Conservation (phyloP, 2,113 vertebrate species). For the Muntiacus muntjak region DNA sequence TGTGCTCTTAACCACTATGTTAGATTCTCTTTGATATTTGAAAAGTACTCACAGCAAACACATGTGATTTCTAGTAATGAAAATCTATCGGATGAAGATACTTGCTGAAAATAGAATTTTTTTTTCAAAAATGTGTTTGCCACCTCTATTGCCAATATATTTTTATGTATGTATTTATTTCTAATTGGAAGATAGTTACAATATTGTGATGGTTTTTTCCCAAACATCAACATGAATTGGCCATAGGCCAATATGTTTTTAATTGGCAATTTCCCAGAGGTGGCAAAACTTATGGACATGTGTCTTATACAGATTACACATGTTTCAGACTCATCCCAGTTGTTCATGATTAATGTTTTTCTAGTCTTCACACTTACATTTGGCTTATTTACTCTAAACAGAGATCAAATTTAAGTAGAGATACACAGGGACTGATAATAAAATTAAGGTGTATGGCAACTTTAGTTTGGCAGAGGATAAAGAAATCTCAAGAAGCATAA, state of each 20-base stretch:
- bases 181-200: background rate
- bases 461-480: background rate
- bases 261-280: background rate
- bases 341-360: background rate
- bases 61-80: background rate
- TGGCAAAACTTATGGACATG: background rate
- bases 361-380: background rate
- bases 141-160: background rate
- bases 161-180: background rate
- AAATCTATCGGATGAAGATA: background rate
- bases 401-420: background rate
- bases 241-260: background rate
- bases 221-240: background rate
- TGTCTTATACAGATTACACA: background rate
- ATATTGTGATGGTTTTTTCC: background rate
- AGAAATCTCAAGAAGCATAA: background rate
- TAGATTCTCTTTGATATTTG: background rate
- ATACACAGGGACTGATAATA: background rate
- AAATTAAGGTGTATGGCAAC: background rate
- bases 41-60: background rate
- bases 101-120: background rate
- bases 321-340: background rate
- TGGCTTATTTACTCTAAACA: constrained; percentile 4
- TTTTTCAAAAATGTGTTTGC: background rate
- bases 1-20: background rate